These are phyloP conservation scores for Cremastinae sp. DNA, from an alignment of 2,888 invertebrate genomes.

Conservation along the genomic window DNA sequence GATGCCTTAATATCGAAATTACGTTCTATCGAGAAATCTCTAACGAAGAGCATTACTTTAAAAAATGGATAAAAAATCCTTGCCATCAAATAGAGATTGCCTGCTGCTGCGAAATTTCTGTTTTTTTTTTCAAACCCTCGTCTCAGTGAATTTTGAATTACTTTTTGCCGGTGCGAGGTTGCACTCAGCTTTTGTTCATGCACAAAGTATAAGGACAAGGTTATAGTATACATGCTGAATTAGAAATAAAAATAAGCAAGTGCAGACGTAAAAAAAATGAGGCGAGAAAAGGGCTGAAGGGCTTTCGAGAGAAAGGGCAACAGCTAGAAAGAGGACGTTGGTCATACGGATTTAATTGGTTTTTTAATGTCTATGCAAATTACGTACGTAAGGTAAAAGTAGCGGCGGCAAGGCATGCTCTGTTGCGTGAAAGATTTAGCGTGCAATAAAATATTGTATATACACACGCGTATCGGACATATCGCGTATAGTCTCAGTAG, in stretches of 20 bases:
- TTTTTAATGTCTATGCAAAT: slow-evolving; percentile 72
- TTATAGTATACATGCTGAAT: slow-evolving; percentile 16
- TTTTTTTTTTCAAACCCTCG: too few relatives aligned
- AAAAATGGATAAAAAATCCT: too few relatives aligned
- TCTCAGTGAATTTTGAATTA: too few relatives aligned
- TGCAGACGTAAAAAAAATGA: slow-evolving; percentile 10
- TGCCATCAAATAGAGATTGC: too few relatives aligned
- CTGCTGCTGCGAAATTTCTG: too few relatives aligned
- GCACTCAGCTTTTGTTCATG: too few relatives aligned
- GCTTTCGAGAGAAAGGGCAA: slow-evolving; percentile 13
- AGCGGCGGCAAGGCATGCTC: slow-evolving; percentile 43
- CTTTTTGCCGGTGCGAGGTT: too few relatives aligned
- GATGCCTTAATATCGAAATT: not conserved
- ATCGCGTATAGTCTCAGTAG: too few relatives aligned
- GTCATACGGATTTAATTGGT: slow-evolving; percentile 67
- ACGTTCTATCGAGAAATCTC: not conserved
- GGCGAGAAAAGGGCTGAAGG: slow-evolving; percentile 2
- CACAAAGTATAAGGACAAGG: too few relatives aligned
- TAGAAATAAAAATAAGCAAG: slow-evolving; percentile 42
- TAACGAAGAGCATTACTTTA: not conserved
- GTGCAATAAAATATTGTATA: slow-evolving; percentile 69
- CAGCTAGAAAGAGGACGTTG: slow-evolving; percentile 34
- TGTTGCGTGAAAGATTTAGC: slow-evolving; percentile 69
- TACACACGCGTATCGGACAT: slow-evolving; percentile 53
- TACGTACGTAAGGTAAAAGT: slow-evolving; percentile 64